Base-by-base conservation (phyloP, 2,113 vertebrate genomes). In the Perca schrenkii region DNA sequence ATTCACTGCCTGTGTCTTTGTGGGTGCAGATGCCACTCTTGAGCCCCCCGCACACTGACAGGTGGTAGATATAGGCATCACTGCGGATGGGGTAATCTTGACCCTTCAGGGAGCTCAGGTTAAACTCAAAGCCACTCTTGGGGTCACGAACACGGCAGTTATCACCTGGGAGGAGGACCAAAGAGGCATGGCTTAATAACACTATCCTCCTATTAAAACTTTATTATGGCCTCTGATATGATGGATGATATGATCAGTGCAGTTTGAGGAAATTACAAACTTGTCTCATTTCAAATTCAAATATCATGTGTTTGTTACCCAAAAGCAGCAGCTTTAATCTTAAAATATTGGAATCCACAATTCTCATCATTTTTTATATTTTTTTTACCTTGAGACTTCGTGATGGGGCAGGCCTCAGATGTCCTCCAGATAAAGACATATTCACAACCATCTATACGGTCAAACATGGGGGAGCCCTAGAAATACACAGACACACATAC, bases 391-490 rank as follows among this genome's bases (percentile, higher is more conserved):
- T 96, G 94, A 52, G 93, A 93, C 89, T 91, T 96, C 88, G 82
- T 93, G 74, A 99, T 80, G 0, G 97, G 97, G 69, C 98, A 99
- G 16, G 98, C 98, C 79, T 97, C 97, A 16, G 97, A 94, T 0
- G 98, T 99, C 89, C 97, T 96, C 98, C 98, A 99, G 67, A 98
- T 84, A 82, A 99, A 99, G 28, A 99, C 94, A 4, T 96, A 99
- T 65, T 99, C 98, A 87, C 98, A 99, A 3, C 93, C 95, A 1
- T 95, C 93, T 77, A 86, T 81, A 19, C 96, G 94, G 82, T 98
- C 96, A 60, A 98, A 96, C 43, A 96, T 91, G 0, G 97, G 98
- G 0, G 97, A 97, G 1, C 98, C 98, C 98, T 99, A 43, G 0
- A 92, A 77, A 6, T 36, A 6, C 62, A 87, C 6, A 79, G 3